A percentile compares a stretch with the other conserved stretches of the same genome.
These are phyloP conservation scores for Coelopa pilipes DNA, from an alignment of 2,888 invertebrate species.

Conservation along the genomic window DNA sequence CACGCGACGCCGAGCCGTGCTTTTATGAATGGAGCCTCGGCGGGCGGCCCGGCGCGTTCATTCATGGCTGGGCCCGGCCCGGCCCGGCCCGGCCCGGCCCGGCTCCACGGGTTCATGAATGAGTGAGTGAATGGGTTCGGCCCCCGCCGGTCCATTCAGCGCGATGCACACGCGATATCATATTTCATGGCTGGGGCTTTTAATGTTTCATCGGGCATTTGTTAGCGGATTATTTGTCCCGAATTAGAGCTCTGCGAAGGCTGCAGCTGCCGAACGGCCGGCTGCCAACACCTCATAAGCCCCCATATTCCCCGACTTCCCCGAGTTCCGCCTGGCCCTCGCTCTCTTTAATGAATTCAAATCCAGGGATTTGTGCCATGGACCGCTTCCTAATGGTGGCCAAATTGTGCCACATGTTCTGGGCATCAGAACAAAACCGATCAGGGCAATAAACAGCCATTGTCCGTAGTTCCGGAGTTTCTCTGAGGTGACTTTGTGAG, in stretches of 20 bases:
- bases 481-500: no score
- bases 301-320: no score
- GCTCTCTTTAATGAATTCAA: no score
- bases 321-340: no score
- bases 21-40: conserved; percentile 18
- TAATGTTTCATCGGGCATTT: conserved; percentile 39
- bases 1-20: not conserved
- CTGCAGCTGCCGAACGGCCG: no score
- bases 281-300: no score
- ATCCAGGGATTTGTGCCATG: no score
- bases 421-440: no score
- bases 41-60: not conserved
- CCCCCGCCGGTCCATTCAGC: conserved; percentile 13
- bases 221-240: conserved; percentile 30
- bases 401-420: no score
- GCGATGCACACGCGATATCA: conserved; percentile 38
- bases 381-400: no score
- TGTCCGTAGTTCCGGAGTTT: no score
- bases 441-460: no score
- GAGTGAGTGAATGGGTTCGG: conserved; percentile 18
- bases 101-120: not conserved
- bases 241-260: not conserved
- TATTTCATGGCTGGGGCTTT: conserved; percentile 44
- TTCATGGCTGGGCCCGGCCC: not conserved
- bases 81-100: not conserved